Base-by-base conservation (phyloP, 2,888 invertebrate genomes). In the Camptogramma bilineatum region DNA sequence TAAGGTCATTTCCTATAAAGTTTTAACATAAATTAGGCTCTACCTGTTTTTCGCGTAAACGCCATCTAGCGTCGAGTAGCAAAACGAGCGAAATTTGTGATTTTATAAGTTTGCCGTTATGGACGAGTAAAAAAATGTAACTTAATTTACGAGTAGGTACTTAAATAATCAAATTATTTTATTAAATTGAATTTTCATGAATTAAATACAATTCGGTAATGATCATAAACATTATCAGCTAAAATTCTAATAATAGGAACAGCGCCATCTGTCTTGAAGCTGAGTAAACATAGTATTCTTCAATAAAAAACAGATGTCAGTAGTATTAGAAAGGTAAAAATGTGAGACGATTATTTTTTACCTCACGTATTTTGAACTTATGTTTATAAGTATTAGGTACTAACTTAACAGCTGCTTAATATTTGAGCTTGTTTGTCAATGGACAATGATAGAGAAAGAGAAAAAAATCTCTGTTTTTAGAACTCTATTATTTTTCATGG, bases 61-160 rank as follows among this genome's bases (percentile, higher is more conserved):
- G 80, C 78, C 80, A 79, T 78, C 83, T 82, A 59, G 62, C 53
- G 39, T 4, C 44, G 44, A 42, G 39, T 60, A 47, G 46, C n/a
- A 9, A 17, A 21, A 34, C 28, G 7, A 46, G 17, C 17, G 13
- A 16, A 34, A 28, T 28, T 1, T 8, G 4, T 28, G 2, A 24
- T 24, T 31, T 31, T 31, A 21, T 9, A 31, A 31, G 31, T 39
- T 13, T 39, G 13, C 1, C 4, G 9, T 34, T 34, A 13, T 39
- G 13, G 10, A 0, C 34, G 0, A 39, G 2, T 2, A 39, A 13
- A 13, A 13, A 39, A 39, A 39, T 13, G 13, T 13, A 2, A 3
- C 8, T 28, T 28, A 10, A 34, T 10, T 10, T 2, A 34, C 4
- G 4, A 4, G 24, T 24, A 28, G 5, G 28, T 28, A 28, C 4